Evolutionary conservation across 2,797 vertebrate genomes (phyloP), one percentile per base, ranked within the genome.

Genomic region (Gorsachius magnificus): DNA sequence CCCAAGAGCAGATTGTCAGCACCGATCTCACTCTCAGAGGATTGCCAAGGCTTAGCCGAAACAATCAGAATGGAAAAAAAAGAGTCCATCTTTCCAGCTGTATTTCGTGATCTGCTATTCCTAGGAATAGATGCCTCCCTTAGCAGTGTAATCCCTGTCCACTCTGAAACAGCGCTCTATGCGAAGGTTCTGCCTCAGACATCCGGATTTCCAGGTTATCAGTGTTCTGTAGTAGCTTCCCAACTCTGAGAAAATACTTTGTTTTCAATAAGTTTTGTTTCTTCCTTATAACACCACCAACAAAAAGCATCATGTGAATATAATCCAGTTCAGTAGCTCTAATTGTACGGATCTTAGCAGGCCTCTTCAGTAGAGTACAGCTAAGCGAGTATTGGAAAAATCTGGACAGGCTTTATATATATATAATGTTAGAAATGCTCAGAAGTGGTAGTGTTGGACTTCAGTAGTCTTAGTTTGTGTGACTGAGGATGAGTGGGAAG

Each of bases 251-350:
- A 43, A 63, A 41, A 76, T 48, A 38, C 4, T 77, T 69, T 66
- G 19, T 5, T 69, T 76, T 84, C 10, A 36, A 21, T 64, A 17
- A 43, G 6, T 75, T 92, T 78, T 83, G 17, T 79, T 79, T 72
- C 71, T 51, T 93, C 20, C 38, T 80, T 63, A 24, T 4, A 43
- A 5, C 61, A 69, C 24, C 41, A n/a, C 16, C 25, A 31, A 6
- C 31, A 82, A 31, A 63, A 50, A 76, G n/a, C 28, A 11, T 90
- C 51, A 51, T 0, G 0, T 79, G 81, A 90, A 53, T 57, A 5
- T 96, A 93, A 96, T 96, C 95, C 68, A 10, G 75, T 95, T 94
- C 35, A 95, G 86, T 63, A 82, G 89, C 63, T 91, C 83, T 96
- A 84, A 82, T 82, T 90, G 79, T 87, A 22, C 56, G 64, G 74